Evolutionary conservation across 2,797 vertebrate species (phyloP).

Genomic region (Liasis olivaceus): DNA sequence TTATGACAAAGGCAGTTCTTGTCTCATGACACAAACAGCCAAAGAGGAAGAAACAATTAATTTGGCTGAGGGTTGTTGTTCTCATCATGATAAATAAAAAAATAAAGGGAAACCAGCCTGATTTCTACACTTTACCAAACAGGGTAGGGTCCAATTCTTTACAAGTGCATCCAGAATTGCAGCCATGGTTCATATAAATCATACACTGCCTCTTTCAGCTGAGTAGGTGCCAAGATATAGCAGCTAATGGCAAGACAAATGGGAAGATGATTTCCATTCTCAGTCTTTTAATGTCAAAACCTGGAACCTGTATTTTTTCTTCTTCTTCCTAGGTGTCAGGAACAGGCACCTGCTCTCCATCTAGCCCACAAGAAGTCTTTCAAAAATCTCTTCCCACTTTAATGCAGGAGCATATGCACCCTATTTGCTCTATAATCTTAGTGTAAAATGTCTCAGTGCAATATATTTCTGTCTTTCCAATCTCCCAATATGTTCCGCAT

Average conservation of each 20-base stretch:
- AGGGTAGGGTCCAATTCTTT: neutral
- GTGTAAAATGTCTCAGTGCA: neutral
- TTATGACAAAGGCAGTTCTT: neutral
- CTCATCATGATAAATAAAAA: neutral
- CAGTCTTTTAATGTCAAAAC: neutral
- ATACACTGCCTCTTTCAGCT: neutral
- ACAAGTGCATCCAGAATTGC: neutral
- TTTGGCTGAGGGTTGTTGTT: neutral
- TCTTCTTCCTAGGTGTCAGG: neutral
- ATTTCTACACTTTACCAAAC: neutral
- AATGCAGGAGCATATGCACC: neutral
- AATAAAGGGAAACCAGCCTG: neutral
- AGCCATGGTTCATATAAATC: neutral
- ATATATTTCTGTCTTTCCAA: neutral
- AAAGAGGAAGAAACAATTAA: neutral
- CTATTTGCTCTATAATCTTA: neutral
- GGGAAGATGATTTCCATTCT: neutral
- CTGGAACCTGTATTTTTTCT: neutral
- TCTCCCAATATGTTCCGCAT: neutral
- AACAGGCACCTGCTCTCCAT: neutral
- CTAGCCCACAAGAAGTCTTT: neutral
- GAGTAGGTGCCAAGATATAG: neutral
- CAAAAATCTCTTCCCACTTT: neutral
- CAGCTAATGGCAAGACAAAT: neutral
- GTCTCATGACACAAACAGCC: neutral